Base-by-base conservation (phyloP, 2,797 vertebrate species). In the Mallotus villosus region DNA sequence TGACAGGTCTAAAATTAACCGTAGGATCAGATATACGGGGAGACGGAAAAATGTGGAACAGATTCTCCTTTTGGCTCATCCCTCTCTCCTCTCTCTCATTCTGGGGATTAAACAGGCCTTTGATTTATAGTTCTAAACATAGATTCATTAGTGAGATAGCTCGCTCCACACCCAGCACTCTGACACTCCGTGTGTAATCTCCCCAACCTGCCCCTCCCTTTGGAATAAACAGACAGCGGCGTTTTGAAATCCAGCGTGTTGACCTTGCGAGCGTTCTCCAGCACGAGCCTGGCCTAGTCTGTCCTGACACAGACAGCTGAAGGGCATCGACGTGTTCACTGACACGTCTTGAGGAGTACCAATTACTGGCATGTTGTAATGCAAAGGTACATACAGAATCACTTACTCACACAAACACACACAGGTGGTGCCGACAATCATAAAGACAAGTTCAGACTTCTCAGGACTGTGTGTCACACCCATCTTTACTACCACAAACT, bases 111-210 rank as follows among this genome's bases (percentile, higher is more conserved):
- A 83, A 83, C 75, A 58, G 67, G 86, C 82, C 79, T 86, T 85
- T 91, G 86, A 91, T 90, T 90, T 91, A 92, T 90, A 81, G 86
- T 80, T 75, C 87, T 90, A 89, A 90, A 92, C 88, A 89, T 87
- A 90, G 88, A 89, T 86, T 87, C 82, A 89, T 90, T 88, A 86
- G 88, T 78, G 82, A 90, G 90, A 90, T 82, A 88, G 87, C 87
- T 90, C 3, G 86, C 32, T 82, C 82, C 85, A 78, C 79, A 75
- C 73, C 27, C 69, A 83, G 76, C 58, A 68, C 77, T 81, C 70
- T 69, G 70, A 74, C 69, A 70, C 72, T 75, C 79, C 78, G 59
- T 77, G 74, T 75, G 70, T 70, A 76, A 77, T 70, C 79, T 75
- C 78, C n/a, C n/a, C 19, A 49, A 49, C 11, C 46, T 2, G 16